Evolutionary conservation across 2,888 invertebrate genomes (phyloP), one percentile per base, ranked within the genome.

Genomic region (Rhingia campestris): DNA sequence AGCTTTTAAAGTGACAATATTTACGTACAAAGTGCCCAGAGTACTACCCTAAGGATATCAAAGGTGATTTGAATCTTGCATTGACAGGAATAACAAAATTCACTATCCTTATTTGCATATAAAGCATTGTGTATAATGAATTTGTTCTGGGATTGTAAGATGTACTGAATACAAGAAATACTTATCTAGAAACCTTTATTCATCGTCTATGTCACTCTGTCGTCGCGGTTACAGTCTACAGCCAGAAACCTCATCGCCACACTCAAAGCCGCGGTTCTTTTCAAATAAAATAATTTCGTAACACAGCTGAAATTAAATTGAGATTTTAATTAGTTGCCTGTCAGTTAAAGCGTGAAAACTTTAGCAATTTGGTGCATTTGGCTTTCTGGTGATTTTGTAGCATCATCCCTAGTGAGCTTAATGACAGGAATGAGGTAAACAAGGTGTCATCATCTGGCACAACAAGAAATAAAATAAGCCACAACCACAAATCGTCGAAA

Each of bases 241-340:
- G n/a, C 43, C 47, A 39, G 10, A 12, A 14, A 14, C 9, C 35
- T 14, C 7, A 4, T 2, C 9, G 32, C n/a, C 49, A 14, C 37
- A 41, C n/a, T 12, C 7, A 45, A 22, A 30, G 49, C 10, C 12
- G 12, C 3, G 39, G 47, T 9, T n/a, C 35, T 39, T 22, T 12
- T n/a, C 7, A 56, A 33, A 41, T 47, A 35, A 53, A 53, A 51
- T 64, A 4, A 53, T 63, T 63, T 14, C 39, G 14, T 64, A 64
- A 43, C n/a, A 43, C 45, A 64, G 69, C 51, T 45, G 39, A 75
- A 64, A 63, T 39, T 56, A 64, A 81, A 81, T 75, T 70, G 69
- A 53, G 81, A 81, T 75, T 81, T 81, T 81, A 81, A 81, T 81
- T 75, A 81, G 75, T 80, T 74, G 56, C 61, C 56, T 54, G 61